A percentile compares a stretch with the other conserved stretches of the same genome.
Conservation (phyloP, 2,888 invertebrate genomes). For the Hemithea aestivaria region DNA sequence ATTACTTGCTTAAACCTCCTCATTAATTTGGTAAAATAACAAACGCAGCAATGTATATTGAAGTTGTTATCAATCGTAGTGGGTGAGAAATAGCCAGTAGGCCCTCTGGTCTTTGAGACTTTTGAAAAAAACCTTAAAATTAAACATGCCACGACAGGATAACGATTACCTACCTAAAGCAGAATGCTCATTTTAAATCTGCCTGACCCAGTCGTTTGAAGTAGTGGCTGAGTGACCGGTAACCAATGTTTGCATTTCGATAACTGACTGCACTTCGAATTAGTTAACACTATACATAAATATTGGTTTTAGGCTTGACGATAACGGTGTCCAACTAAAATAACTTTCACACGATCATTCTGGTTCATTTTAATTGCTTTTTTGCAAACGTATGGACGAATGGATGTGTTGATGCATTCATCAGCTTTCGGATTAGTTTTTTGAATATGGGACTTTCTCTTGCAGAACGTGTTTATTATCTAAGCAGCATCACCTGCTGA, state of each 20-base stretch:
- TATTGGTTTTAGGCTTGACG: conserved; percentile 31
- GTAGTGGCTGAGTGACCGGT: conserved; percentile 29
- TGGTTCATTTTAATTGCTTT: conserved; percentile 16
- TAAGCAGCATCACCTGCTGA: no score
- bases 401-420: conserved; percentile 2
- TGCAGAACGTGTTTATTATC: conserved; percentile 3
- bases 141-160: no score
- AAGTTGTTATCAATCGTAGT: no score
- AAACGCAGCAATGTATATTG: no score
- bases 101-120: no score
- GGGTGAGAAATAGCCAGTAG: no score
- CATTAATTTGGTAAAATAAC: no score
- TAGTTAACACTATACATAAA: conserved; percentile 36
- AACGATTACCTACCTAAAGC: no score
- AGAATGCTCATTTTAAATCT: no score
- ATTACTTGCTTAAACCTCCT: no score
- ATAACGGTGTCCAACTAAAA: conserved; percentile 40
- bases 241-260: conserved; percentile 51
- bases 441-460: conserved; percentile 11
- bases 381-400: conserved; percentile 18
- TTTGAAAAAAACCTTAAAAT: no score
- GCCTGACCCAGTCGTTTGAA: conserved; percentile 61
- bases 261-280: conserved; percentile 44
- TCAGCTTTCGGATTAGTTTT: conserved; percentile 11
- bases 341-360: conserved; percentile 34